Evolutionary conservation across 2,888 invertebrate species (phyloP).

Genomic region (Tolmerus cingulatus): DNA sequence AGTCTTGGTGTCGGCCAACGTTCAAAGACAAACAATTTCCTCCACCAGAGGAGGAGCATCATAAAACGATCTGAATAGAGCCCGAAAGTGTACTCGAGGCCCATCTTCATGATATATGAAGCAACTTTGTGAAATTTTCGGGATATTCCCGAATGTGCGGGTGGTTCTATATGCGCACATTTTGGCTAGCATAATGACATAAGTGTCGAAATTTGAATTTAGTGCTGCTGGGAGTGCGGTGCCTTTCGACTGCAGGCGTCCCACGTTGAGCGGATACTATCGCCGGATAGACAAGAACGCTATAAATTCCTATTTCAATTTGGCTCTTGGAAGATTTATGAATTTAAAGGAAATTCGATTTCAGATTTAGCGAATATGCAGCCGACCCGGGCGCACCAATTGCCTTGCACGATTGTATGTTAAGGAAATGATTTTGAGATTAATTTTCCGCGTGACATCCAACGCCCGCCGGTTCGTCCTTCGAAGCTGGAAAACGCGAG

Average conservation of each 20-base stretch:
- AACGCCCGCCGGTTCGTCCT: background rate
- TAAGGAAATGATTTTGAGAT: background rate
- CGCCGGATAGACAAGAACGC: background rate
- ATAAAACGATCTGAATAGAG: background rate
- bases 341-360: slow-evolving; percentile 19
- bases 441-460: background rate
- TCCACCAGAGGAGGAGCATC: background rate
- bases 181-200: background rate
- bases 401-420: background rate
- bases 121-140: background rate
- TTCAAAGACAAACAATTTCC: background rate
- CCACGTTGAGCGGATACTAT: background rate
- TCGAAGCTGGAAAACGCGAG: background rate
- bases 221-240: background rate
- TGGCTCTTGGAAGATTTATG: slow-evolving; percentile 13
- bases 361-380: background rate
- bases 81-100: background rate
- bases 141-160: background rate
- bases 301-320: slow-evolving; percentile 19
- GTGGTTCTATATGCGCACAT: background rate
- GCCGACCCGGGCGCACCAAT: background rate
- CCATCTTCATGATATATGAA: background rate
- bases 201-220: slow-evolving; percentile 19
- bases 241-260: background rate
- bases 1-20: background rate